A percentile compares a stretch with the other conserved stretches of the same genome.
Conservation (phyloP, 2,888 invertebrate species). For the Drosophila ezoana region DNA sequence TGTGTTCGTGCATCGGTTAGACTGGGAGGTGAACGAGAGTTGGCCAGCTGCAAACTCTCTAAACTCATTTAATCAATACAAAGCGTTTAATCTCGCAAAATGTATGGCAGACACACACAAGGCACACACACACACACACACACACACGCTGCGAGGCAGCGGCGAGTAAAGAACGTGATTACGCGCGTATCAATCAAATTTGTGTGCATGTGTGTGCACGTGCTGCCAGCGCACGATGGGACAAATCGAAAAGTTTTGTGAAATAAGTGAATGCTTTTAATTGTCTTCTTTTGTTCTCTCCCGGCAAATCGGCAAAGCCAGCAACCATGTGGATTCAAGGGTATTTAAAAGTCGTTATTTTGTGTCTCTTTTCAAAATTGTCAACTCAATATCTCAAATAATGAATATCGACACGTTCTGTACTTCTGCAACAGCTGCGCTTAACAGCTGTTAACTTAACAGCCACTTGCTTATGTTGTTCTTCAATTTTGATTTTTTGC, state of each 20-base stretch:
- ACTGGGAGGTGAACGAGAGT: conserved; percentile 24
- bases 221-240: conserved; percentile 18
- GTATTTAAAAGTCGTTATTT: too few species aligned
- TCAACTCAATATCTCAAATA: too few species aligned
- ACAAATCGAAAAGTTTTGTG: background rate
- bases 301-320: too few species aligned
- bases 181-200: conserved; percentile 52
- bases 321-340: too few species aligned
- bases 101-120: conserved; percentile 40
- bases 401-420: too few species aligned
- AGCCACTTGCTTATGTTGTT: background rate
- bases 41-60: conserved; percentile 50
- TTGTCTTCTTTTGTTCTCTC: too few species aligned
- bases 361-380: too few species aligned
- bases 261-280: background rate
- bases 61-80: conserved; percentile 75
- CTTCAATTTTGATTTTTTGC: background rate
- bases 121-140: conserved; percentile 11
- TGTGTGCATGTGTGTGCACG: conserved; percentile 11
- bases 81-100: conserved; percentile 72
- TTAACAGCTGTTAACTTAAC: background rate
- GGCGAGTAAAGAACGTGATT: conserved; percentile 22
- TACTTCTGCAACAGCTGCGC: too few species aligned
- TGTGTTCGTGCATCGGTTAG: background rate
- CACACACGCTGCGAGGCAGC: conserved; percentile 5